Base-by-base conservation (phyloP, 2,888 invertebrate genomes). In the Poecilus cupreus region DNA sequence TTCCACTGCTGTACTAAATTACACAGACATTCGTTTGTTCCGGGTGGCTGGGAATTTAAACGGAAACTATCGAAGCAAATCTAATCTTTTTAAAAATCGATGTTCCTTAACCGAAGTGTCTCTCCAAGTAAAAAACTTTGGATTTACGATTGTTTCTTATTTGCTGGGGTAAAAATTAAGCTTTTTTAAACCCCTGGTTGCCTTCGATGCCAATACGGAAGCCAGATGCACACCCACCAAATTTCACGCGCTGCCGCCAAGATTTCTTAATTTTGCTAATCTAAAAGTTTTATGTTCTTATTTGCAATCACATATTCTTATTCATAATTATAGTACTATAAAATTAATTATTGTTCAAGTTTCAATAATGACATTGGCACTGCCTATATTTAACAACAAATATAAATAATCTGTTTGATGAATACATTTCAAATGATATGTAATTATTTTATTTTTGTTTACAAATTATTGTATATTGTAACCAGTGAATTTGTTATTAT, bases 131-230 rank as follows among this genome's bases (percentile, higher is more conserved):
- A 77, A 77, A 77, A 77, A 77, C 77, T 77, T 77, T 77, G 77
- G 77, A 77, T 77, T 77, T 77, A 77, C 77, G 77, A 77, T 77
- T 77, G 77, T 77, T 77, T 77, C 77, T 77, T 77, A 77, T 77
- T 77, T 77, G 77, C 77, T 60, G 77, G 77, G 77, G 77, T 77
- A 77, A 77, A 77, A 77, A 77, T 77, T 77, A 77, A 77, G 77
- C 77, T 77, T 77, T 77, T 77, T 77, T 77, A 77, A 77, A 77
- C 77, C 77, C 77, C 77, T 77, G 22, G 60, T 43, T 77, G 46
- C 43, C 39, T 20, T 49, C 49, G 46, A 74, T 77, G 60, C 77
- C 77, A 77, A 77, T 77, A 77, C 60, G 3, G 3, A 60, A 64
- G 43, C 39, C 77, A 43, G 20, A 24, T 16, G 0, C 26, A 75